These are phyloP conservation scores for Cenopis cana DNA, from an alignment of 2,888 invertebrate species.

Conservation along the genomic window DNA sequence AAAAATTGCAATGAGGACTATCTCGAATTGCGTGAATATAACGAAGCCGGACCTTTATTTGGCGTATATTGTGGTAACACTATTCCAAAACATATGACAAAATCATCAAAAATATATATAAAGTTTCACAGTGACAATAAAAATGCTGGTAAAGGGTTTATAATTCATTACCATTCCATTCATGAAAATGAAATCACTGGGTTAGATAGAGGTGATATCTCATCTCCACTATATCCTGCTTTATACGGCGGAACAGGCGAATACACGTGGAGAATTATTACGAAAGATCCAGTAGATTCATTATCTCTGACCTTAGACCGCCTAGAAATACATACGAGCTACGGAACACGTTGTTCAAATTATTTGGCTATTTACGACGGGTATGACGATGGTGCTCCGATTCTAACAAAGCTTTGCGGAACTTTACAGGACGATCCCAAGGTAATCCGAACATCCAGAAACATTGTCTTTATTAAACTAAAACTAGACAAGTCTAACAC, in stretches of 20 bases:
- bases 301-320: slow-evolving; percentile 60
- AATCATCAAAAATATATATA: slow-evolving; percentile 87
- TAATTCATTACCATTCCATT: slow-evolving; percentile 88
- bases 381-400: slow-evolving; percentile 86
- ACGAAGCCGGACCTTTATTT: slow-evolving; percentile 87
- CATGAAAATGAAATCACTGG: slow-evolving; percentile 89
- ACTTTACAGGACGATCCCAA: slow-evolving; percentile 56
- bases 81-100: slow-evolving; percentile 86
- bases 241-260: slow-evolving; percentile 70
- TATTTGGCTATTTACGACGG: slow-evolving; percentile 89
- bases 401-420: slow-evolving; percentile 85
- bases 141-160: slow-evolving; percentile 89
- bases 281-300: slow-evolving; percentile 50
- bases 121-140: slow-evolving; percentile 89
- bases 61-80: slow-evolving; percentile 89
- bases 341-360: slow-evolving; percentile 62
- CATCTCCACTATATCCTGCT: slow-evolving; percentile 91
- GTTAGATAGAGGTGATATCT: slow-evolving; percentile 86
- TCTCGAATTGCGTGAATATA: slow-evolving; percentile 91
- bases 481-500: slow-evolving; percentile 68
- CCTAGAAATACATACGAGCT: slow-evolving; percentile 68
- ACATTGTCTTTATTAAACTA: slow-evolving; percentile 86
- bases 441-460: slow-evolving; percentile 84
- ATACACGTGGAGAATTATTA: slow-evolving; percentile 90
- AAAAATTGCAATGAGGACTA: slow-evolving; percentile 93